Percentiles rank a stretch among this genome's conserved stretches.
Evolutionary conservation across 2,888 invertebrate genomes (phyloP).

Genomic region (Tetheella fluctuosa): DNA sequence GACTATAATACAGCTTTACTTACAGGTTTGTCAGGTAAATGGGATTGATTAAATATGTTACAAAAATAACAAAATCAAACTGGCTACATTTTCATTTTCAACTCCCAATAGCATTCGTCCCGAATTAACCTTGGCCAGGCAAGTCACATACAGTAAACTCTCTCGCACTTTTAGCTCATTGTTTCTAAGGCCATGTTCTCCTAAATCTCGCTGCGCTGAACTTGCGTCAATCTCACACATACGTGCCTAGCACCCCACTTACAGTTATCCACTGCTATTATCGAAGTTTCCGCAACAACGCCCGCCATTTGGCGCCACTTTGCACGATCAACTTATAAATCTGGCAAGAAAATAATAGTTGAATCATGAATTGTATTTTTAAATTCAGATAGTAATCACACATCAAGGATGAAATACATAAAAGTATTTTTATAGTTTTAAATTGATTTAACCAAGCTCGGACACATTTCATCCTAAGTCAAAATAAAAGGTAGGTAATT

Average conservation of each 20-base stretch:
- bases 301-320: slow-evolving; percentile 32
- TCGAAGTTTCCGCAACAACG: slow-evolving; percentile 46
- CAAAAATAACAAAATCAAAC: too few species aligned
- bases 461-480: too few species aligned
- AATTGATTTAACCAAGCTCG: too few species aligned
- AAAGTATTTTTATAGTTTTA: too few species aligned
- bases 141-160: neutral
- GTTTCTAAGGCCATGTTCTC: neutral
- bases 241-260: slow-evolving; percentile 33
- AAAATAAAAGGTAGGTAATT: too few species aligned
- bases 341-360: slow-evolving; percentile 44
- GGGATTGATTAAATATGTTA: too few species aligned
- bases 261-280: slow-evolving; percentile 49
- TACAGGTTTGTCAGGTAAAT: neutral
- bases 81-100: too few species aligned
- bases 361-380: slow-evolving; percentile 31
- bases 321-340: slow-evolving; percentile 52
- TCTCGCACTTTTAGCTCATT: neutral
- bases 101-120: too few species aligned
- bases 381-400: neutral
- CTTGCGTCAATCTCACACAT: slow-evolving; percentile 29
- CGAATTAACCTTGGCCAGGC: too few species aligned
- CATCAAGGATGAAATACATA: too few species aligned
- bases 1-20: too few species aligned
- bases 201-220: slow-evolving; percentile 21